Base-by-base conservation (phyloP, 1,140 invertebrate species). In the Drosophila repletoides region DNA sequence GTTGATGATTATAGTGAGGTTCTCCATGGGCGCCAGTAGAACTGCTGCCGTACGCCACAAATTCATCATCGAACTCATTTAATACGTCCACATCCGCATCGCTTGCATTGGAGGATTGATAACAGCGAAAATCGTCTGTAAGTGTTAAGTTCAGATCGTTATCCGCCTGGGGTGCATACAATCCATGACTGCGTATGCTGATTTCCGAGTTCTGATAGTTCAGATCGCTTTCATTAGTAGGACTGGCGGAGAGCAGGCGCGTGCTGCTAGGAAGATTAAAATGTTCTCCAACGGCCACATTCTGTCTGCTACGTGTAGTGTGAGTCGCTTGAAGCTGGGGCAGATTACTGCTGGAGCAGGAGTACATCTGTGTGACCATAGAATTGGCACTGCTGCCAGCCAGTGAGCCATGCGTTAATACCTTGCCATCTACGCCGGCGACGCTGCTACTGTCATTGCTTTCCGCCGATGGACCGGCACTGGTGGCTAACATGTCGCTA, bases 141-240 rank as follows among this genome's bases (percentile, higher is more conserved):
- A 90, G 19, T 0, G 89, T 89, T 2, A 90, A 36, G 38, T 89
- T 90, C 0, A 90, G 46, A 46, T 90, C 89, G 22, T 90, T 90
- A 26, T 90, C 89, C 14, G 92, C 91, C 22, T 92, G 92, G 4
- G 92, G 92, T 0, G 92, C 92, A 77, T 93, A 93, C 19, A 93
- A 60, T 0, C 92, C 92, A 58, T 93, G 92, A 63, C 92, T 93
- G 24, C 92, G 89, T 65, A 93, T 93, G 70, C 92, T 93, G 0
- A 93, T 92, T 91, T 93, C 92, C 0, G 92, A 93, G 90, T 93
- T 91, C 87, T 93, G 92, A 67, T 93, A 93, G 65, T 93, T 93
- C 3, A 93, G 91, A 80, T 93, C 92, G 75, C 92, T 93, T 77
- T 93, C 92, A 64, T 92, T 92, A 26, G 92, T 92, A 2, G 92